A percentile compares a stretch with the other conserved stretches of the same genome.
Evolutionary conservation across 2,113 vertebrate genomes (phyloP).

Genomic region (Sciurus niger): DNA sequence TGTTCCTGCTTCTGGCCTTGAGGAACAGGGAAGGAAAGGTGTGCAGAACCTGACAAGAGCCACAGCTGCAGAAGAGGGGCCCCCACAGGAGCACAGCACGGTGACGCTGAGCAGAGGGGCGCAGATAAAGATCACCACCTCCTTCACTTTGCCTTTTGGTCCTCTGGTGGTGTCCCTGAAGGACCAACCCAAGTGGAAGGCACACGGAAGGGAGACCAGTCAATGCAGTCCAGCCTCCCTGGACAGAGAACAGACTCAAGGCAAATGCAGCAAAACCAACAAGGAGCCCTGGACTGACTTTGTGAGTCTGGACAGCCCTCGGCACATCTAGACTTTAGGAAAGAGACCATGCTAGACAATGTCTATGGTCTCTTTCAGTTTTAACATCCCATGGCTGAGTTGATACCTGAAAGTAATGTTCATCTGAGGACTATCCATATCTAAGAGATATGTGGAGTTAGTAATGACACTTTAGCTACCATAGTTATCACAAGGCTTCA

Average conservation of each 20-base stretch:
- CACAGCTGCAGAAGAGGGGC: neutral
- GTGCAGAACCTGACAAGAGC: too few relatives aligned
- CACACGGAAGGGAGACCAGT: neutral
- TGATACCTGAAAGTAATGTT: neutral
- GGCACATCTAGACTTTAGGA: neutral
- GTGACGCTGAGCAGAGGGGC: accelerated
- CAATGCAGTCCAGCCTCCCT: neutral
- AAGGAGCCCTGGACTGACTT: neutral
- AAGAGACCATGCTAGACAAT: neutral
- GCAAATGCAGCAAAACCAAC: neutral
- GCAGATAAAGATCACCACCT: too few relatives aligned
- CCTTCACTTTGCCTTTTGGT: neutral
- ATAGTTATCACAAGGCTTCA: neutral
- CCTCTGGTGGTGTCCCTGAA: neutral
- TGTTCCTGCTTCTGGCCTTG: neutral
- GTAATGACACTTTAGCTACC: neutral
- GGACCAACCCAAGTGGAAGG: neutral
- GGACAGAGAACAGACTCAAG: neutral
- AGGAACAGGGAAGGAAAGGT: neutral
- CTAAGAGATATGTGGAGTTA: neutral
- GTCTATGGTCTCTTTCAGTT: neutral
- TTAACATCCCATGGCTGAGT: neutral
- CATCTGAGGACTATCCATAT: neutral
- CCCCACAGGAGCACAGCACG: neutral
- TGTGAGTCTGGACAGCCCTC: neutral